These are phyloP conservation scores for Karalla daura DNA, from an alignment of 2,797 vertebrate genomes.

Conservation along the genomic window DNA sequence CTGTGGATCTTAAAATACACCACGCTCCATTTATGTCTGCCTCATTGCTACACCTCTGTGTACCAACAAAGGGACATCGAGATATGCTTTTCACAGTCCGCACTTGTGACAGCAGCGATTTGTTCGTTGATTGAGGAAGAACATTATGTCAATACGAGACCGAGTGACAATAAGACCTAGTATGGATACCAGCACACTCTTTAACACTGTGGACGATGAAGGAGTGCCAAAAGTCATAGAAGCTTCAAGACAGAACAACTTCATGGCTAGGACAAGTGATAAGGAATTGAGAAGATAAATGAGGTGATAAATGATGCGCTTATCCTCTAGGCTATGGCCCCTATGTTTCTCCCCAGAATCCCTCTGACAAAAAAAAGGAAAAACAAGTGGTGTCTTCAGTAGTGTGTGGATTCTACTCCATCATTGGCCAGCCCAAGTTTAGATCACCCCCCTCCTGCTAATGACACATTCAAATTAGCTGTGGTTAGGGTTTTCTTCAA, in stretches of 20 bases:
- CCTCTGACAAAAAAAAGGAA: conserved; percentile 47
- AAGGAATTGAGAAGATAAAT: conserved; percentile 67
- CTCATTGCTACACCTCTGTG: conserved; percentile 21
- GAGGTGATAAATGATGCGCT: conserved; percentile 71
- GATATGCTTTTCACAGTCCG: conserved; percentile 6
- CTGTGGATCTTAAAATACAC: conserved; percentile 55
- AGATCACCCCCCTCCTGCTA: conserved; percentile 75
- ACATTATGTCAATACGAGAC: background rate
- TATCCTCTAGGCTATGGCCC: conserved; percentile 37
- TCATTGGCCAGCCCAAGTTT: conserved; percentile 69
- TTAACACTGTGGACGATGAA: background rate
- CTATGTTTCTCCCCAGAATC: conserved; percentile 34
- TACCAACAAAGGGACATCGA: conserved; percentile 19
- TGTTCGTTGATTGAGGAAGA: background rate
- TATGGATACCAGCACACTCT: background rate
- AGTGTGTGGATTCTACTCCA: conserved; percentile 69
- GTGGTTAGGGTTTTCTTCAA: conserved; percentile 82
- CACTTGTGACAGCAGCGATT: background rate
- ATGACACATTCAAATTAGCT: conserved; percentile 86
- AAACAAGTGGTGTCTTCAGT: conserved; percentile 69
- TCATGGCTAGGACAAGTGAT: conserved; percentile 22
- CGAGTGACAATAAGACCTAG: background rate
- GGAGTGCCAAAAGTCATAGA: conserved; percentile 14
- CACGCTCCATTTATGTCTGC: conserved; percentile 45
- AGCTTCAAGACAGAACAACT: conserved; percentile 34